Conservation (phyloP, 1,140 invertebrate species). For the Olivierus martensii region DNA sequence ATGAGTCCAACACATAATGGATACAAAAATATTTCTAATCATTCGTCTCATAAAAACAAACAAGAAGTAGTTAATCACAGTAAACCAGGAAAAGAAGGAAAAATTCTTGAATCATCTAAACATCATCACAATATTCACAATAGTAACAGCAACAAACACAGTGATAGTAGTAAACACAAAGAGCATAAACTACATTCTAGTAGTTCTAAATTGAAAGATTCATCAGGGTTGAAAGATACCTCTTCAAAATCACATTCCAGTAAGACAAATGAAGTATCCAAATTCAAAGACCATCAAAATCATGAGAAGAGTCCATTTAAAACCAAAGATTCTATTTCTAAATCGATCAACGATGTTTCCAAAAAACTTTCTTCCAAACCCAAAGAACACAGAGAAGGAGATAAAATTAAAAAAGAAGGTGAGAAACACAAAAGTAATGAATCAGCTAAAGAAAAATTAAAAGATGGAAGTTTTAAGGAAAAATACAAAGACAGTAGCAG, state of each 20-base stretch:
- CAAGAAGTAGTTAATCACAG: slow-evolving; percentile 6
- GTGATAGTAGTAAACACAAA: neutral
- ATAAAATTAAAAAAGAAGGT: slow-evolving; percentile 3
- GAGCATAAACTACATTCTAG: neutral
- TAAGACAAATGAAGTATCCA: neutral
- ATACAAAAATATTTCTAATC: slow-evolving; percentile 9
- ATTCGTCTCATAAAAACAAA: slow-evolving; percentile 1
- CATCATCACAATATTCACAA: slow-evolving; percentile 7
- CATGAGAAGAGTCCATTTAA: slow-evolving; percentile 4
- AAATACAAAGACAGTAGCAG: slow-evolving; percentile 1
- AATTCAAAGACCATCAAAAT: slow-evolving; percentile 1
- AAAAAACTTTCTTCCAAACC: slow-evolving; percentile 1
- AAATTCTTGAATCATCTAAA: neutral
- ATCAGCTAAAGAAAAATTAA: slow-evolving; percentile 13
- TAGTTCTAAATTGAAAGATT: slow-evolving; percentile 3
- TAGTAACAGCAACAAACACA: slow-evolving; percentile 12
- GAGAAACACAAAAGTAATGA: neutral
- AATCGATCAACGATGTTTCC: neutral
- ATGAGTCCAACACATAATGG: slow-evolving; percentile 15
- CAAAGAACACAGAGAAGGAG: neutral
- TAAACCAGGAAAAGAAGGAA: neutral
- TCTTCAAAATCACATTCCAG: neutral
- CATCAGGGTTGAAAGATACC: too few species aligned
- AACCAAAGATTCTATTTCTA: too few species aligned
- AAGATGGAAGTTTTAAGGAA: slow-evolving; percentile 1